Conservation (phyloP, 2,113 vertebrate species). For the Tragulus kanchil region DNA sequence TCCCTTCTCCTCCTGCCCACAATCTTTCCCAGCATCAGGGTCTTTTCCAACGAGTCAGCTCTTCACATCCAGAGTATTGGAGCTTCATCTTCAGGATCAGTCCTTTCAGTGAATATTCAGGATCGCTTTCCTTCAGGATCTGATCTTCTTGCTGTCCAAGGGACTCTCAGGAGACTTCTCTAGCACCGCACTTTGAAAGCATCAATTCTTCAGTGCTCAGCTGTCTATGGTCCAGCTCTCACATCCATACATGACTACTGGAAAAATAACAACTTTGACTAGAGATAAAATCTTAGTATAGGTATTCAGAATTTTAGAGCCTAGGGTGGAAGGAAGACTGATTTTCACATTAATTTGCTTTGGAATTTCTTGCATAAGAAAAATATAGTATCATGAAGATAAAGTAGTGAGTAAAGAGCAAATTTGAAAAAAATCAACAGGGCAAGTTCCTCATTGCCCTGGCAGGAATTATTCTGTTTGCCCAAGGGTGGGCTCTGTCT, state of each 20-base stretch:
- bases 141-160: background rate
- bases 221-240: background rate
- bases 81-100: background rate
- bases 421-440: background rate
- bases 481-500: accelerated
- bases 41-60: background rate
- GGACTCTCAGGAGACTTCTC: background rate
- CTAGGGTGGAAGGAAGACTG: background rate
- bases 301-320: background rate
- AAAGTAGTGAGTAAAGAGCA: accelerated
- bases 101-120: background rate
- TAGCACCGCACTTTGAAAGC: background rate
- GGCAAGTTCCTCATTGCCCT: too few species aligned
- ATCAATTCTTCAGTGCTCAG: background rate
- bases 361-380: background rate
- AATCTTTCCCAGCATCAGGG: background rate
- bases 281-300: background rate
- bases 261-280: background rate
- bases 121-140: background rate
- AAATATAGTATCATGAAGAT: background rate
- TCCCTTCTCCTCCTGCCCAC: background rate
- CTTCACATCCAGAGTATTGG: background rate
- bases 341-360: background rate
- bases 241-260: background rate
- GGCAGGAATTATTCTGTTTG: background rate